Evolutionary conservation across 2,888 invertebrate genomes (phyloP).

Genomic region (Leucophenga montana): DNA sequence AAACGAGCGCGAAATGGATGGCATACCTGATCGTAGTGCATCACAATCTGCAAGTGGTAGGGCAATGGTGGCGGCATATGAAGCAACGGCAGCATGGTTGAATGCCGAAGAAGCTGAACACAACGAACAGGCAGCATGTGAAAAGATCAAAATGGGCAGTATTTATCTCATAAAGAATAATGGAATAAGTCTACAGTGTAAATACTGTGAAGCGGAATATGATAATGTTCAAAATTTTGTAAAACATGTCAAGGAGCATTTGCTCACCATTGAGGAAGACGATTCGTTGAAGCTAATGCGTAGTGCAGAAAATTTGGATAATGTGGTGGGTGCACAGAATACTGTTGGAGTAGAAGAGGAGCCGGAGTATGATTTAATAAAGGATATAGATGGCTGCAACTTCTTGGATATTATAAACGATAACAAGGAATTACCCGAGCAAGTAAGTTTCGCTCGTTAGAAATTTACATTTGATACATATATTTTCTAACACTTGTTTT

Average conservation of each 20-base stretch:
- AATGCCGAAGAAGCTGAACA: background rate
- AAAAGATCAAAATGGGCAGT: background rate
- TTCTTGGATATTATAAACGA: background rate
- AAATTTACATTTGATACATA: too few species aligned
- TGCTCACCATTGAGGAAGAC: background rate
- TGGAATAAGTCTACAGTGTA: background rate
- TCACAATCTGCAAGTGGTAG: background rate
- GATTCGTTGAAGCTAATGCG: background rate
- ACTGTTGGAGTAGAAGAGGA: too few species aligned
- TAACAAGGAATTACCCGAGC: background rate
- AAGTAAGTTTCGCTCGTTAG: too few species aligned
- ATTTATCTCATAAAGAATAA: background rate
- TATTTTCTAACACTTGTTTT: too few species aligned
- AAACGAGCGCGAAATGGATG: too few species aligned
- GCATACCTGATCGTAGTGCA: too few species aligned
- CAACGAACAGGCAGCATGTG: background rate
- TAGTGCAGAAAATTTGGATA: background rate
- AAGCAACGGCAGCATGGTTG: background rate
- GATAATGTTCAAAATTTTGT: background rate
- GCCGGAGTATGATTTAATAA: background rate
- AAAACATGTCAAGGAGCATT: background rate
- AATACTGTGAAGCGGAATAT: background rate
- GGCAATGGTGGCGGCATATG: background rate
- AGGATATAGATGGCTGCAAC: background rate
- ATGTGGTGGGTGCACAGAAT: too few species aligned